phyloP scores from a whole-genome alignment of 2,797 vertebrate genomes.

The Sebastes umbrosus region DNA sequence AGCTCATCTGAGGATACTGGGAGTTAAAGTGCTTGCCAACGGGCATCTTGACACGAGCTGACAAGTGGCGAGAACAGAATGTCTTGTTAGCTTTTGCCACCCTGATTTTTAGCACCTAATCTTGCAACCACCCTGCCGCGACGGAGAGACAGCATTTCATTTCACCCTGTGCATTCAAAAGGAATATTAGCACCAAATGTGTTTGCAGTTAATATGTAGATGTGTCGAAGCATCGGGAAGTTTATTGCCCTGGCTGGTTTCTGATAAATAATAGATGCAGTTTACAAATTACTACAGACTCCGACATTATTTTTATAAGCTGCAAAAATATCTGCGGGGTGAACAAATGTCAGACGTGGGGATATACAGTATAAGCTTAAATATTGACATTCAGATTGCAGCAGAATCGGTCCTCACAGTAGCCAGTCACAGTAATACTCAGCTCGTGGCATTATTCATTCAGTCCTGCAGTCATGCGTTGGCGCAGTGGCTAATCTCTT shows the following conservation, averaged over 20 bases:
- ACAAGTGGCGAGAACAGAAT: slow-evolving; percentile 52
- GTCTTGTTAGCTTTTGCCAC: slow-evolving; percentile 58
- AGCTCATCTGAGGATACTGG: slow-evolving; percentile 12
- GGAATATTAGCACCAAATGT: slow-evolving; percentile 7
- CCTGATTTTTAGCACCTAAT: slow-evolving; percentile 51
- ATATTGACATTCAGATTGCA: slow-evolving; percentile 64
- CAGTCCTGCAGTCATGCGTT: slow-evolving; percentile 56
- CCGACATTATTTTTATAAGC: slow-evolving; percentile 48
- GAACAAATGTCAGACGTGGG: slow-evolving; percentile 51
- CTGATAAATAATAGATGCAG: slow-evolving; percentile 58
- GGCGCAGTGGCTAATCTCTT: slow-evolving; percentile 65
- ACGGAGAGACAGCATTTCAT: slow-evolving; percentile 1
- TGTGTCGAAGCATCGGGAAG: not conserved
- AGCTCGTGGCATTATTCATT: slow-evolving; percentile 62
- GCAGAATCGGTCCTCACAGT: slow-evolving; percentile 40
- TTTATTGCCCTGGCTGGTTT: slow-evolving; percentile 25
- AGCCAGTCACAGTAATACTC: slow-evolving; percentile 39
- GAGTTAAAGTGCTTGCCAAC: slow-evolving; percentile 37
- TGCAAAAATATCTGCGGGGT: slow-evolving; percentile 47
- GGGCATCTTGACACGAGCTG: slow-evolving; percentile 48
- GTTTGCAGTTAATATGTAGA: slow-evolving; percentile 11
- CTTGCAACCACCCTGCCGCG: not conserved
- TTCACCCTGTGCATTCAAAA: not conserved
- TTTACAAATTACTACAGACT: slow-evolving; percentile 52
- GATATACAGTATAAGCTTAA: slow-evolving; percentile 50